Evolutionary conservation across 2,113 vertebrate genomes (phyloP).

Genomic region (Tachysurus vachellii): DNA sequence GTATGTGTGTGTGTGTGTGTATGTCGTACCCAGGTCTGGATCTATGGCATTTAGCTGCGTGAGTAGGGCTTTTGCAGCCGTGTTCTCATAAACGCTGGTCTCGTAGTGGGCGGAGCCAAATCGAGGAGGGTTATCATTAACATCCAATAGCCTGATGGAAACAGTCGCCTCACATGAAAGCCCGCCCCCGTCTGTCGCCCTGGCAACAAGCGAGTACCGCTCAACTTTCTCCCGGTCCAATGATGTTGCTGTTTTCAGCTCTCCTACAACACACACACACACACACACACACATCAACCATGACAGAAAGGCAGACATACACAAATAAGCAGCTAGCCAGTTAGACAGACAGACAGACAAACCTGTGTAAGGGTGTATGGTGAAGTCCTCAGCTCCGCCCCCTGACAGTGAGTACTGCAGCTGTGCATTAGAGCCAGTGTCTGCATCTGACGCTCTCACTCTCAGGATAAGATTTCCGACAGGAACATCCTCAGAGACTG

Average conservation of each 20-base stretch:
- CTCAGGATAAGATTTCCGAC: slow-evolving; percentile 83
- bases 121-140: slow-evolving; percentile 92
- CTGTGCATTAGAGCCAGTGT: slow-evolving; percentile 84
- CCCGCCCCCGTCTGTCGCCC: slow-evolving; percentile 89
- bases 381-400: slow-evolving; percentile 84
- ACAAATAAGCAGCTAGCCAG: background rate
- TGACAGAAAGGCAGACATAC: background rate
- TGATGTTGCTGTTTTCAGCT: slow-evolving; percentile 81
- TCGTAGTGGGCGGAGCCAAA: slow-evolving; percentile 84
- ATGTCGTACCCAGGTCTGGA: slow-evolving; percentile 85
- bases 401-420: slow-evolving; percentile 89
- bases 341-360: background rate
- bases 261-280: slow-evolving; percentile 72
- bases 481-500: slow-evolving; percentile 85
- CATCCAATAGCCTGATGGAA: slow-evolving; percentile 82
- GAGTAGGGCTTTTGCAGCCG: slow-evolving; percentile 85
- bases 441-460: slow-evolving; percentile 84
- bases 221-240: slow-evolving; percentile 87
- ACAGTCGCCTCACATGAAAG: slow-evolving; percentile 84
- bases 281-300: slow-evolving; percentile 15
- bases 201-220: slow-evolving; percentile 80
- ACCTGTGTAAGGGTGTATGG: slow-evolving; percentile 87
- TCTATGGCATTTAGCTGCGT: slow-evolving; percentile 92
- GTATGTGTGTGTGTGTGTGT: slow-evolving; percentile 36
- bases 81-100: slow-evolving; percentile 91